phyloP scores from a whole-genome alignment of 2,888 invertebrate genomes.

The Cybosia mesomella region DNA sequence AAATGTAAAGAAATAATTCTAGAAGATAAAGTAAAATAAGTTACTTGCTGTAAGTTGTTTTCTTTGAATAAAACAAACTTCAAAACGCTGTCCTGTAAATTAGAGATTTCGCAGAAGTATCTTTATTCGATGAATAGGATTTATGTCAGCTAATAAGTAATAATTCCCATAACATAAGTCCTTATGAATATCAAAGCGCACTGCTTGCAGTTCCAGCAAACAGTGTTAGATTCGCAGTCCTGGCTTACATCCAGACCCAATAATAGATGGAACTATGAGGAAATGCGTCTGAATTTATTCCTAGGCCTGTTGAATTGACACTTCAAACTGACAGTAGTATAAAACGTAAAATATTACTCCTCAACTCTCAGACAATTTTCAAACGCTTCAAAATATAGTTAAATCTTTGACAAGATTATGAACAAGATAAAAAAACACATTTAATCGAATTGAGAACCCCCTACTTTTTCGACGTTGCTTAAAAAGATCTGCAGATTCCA shows the following conservation, averaged over 20 bases:
- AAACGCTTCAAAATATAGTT: neutral
- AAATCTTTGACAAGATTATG: neutral
- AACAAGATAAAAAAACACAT: too few species aligned
- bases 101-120: too few species aligned
- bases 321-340: neutral
- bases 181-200: neutral
- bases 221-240: conserved; percentile 42
- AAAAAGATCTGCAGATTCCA: too few species aligned
- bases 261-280: conserved; percentile 70
- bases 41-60: too few species aligned
- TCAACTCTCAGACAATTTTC: too few species aligned
- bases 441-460: too few species aligned
- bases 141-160: neutral
- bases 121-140: too few species aligned
- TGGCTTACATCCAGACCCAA: conserved; percentile 66
- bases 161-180: neutral
- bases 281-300: conserved; percentile 52
- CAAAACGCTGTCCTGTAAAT: too few species aligned
- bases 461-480: too few species aligned
- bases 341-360: neutral
- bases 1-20: too few species aligned
- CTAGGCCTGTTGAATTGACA: conserved; percentile 5
- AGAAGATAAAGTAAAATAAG: too few species aligned
- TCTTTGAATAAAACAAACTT: too few species aligned
- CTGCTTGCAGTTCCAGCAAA: conserved; percentile 40